phyloP scores from a whole-genome alignment of 1,140 invertebrate genomes.

The Ceratitis capitata region DNA sequence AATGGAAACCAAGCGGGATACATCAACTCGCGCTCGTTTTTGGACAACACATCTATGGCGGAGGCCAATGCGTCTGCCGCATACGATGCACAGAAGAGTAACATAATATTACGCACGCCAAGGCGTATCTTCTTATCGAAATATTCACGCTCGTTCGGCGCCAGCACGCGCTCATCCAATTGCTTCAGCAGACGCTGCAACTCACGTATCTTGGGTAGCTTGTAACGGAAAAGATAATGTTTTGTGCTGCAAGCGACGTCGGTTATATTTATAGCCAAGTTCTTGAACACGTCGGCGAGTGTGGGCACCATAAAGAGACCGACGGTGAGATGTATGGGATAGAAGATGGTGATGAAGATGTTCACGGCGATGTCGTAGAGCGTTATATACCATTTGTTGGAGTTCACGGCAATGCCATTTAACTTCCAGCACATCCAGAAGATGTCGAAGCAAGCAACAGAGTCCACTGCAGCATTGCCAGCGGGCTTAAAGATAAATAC shows the following conservation, averaged over 20 bases:
- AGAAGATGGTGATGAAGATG: slow-evolving; percentile 9
- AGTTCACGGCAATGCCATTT: neutral
- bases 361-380: neutral
- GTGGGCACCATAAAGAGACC: neutral
- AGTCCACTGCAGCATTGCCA: neutral
- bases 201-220: neutral
- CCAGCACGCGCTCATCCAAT: slow-evolving; percentile 20
- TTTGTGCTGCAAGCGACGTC: neutral
- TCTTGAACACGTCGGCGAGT: neutral
- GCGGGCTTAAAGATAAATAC: neutral
- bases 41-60: neutral
- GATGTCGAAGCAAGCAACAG: neutral
- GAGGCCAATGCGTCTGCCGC: neutral
- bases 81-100: neutral
- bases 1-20: slow-evolving; percentile 44
- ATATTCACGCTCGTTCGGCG: neutral
- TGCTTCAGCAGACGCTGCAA: neutral
- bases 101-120: neutral
- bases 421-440: slow-evolving; percentile 26
- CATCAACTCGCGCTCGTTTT: slow-evolving; percentile 1
- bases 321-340: neutral
- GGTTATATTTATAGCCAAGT: neutral
- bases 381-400: neutral
- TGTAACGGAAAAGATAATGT: slow-evolving; percentile 7
- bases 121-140: neutral